Percentiles rank a stretch among this genome's conserved stretches.
Conservation (phyloP, 2,797 vertebrate species). For the Uromys caudimaculatus region DNA sequence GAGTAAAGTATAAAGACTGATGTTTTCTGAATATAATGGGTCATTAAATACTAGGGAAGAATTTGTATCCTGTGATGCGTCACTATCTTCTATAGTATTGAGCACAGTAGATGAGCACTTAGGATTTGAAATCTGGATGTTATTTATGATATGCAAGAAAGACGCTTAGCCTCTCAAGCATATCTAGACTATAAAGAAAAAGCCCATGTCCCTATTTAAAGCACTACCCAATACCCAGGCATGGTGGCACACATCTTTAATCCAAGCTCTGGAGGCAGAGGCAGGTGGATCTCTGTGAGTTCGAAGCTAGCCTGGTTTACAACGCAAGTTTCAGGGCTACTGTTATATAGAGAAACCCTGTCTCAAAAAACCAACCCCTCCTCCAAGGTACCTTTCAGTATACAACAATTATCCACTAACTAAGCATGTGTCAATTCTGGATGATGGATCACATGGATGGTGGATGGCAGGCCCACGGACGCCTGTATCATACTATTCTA, state of each 20-base stretch:
- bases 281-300: neutral
- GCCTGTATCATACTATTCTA: neutral
- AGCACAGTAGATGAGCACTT: neutral
- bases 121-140: neutral
- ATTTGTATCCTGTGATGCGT: neutral
- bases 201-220: neutral
- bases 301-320: neutral
- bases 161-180: neutral
- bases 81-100: neutral
- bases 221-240: neutral
- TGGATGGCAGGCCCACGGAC: neutral
- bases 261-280: neutral
- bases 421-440: neutral
- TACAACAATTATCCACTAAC: neutral
- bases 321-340: neutral
- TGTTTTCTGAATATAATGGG: neutral
- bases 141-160: neutral
- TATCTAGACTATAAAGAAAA: neutral
- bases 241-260: neutral
- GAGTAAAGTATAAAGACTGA: neutral
- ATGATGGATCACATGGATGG: neutral
- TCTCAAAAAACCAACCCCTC: neutral
- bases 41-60: neutral
- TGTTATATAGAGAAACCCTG: neutral
- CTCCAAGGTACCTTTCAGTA: neutral